Base-by-base conservation (phyloP, 2,797 vertebrate genomes). In the Sciurus carolinensis region DNA sequence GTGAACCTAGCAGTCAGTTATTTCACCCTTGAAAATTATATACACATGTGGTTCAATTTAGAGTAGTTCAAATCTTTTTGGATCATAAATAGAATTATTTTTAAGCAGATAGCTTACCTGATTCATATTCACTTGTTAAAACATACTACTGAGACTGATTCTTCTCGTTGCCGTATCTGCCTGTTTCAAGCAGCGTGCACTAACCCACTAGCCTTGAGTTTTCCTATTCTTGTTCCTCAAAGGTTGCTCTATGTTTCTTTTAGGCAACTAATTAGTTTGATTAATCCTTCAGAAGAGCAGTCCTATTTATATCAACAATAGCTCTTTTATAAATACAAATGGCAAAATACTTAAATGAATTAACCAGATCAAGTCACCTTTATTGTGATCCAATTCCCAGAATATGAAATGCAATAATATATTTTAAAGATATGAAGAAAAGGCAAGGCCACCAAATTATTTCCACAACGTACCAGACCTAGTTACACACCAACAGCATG, bases 261-360 rank as follows among this genome's bases (percentile, higher is more conserved):
- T 67, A 87, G 47, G 42, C 39, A 72, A 17, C 44, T 82, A 52
- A 86, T 50, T 36, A n/a, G 15, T 17, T 75, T 83, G 39, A 62
- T 85, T 92, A 93, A 87, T 92, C 12, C 22, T 91, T 82, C 13
- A 52, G 47, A 91, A 75, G 44, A 82, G 14, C 28, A 77, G 2
- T 54, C 66, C 24, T 57, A 59, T 79, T 52, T 42, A 75, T 95
- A 57, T 80, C 85, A 94, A 82, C 50, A 80, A 33, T 90, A 91
- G 79, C 66, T 89, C 36, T 89, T 69, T 57, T 88, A 26, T 52
- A 69, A 1, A 3, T 62, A 57, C 2, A 76, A 83, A 50, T 62
- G 52, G 73, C 66, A 95, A 89, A 95, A 83, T 77, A 7, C 50
- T 77, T 79, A 39, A 86, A 79, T 91, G 11, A 93, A 94, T 73